Evolutionary conservation across 2,797 vertebrate genomes (phyloP), one percentile per base, ranked within the genome.

Genomic region (Gastrophryne carolinensis): DNA sequence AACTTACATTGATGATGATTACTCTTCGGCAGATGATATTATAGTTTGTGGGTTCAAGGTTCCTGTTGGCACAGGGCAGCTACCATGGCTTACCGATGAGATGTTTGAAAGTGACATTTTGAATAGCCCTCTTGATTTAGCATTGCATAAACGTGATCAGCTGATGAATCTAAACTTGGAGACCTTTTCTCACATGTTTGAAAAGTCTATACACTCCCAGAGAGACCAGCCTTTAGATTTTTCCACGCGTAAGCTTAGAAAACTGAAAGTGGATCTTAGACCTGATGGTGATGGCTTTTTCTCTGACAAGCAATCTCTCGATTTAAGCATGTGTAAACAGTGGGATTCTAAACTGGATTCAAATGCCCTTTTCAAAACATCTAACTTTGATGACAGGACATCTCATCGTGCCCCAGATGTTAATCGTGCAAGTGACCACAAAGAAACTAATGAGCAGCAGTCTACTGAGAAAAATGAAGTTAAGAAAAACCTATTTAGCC

Each of bases 41-140:
- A 85, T 96, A 85, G 87, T 95, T 15, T 96, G 92, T 90, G 95
- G 93, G 52, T 97, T 98, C 87, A 96, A 97, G 89, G 92, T 96
- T 73, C 90, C 95, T 72, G 89, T 95, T 78, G 93, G 89, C 82
- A 93, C 91, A 80, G 93, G 96, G 82, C 93, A 96, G 49, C 86
- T 97, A 47, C 83, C 95, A 66, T 96, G 95, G 94, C 89, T 91
- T 79, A 90, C 93, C 75, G 91, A 94, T 82, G 88, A 94, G 56
- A 71, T 87, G 56, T 53, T 80, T 77, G 88, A 93, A 81, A 83
- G 87, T 63, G 87, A 91, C 64, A 83, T 90, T 79, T 80, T 92
- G 23, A 94, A 91, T 85, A 91, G 87, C 11, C 95, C 97, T 13
- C 86, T 98, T 74, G 94, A 99, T 88, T 91, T 98, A 85, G 91